phyloP scores from a whole-genome alignment of 2,113 vertebrate species.

The Micronycteris hirsuta region DNA sequence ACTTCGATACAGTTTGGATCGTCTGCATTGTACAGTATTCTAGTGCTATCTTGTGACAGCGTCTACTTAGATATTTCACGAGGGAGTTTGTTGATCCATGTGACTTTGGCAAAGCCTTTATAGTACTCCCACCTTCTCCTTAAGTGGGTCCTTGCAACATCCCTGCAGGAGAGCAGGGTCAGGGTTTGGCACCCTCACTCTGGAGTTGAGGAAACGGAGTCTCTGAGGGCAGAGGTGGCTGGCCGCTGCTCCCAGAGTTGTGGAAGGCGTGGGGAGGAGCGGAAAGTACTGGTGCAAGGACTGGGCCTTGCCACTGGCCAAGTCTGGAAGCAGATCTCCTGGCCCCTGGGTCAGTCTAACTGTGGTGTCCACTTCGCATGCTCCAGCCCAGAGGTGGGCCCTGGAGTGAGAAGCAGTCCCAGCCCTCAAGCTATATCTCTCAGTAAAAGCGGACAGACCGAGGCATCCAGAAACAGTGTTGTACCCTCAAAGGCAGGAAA shows the following conservation, averaged over 20 bases:
- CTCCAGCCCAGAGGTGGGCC: neutral
- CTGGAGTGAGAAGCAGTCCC: neutral
- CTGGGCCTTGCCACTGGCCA: neutral
- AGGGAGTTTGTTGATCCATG: neutral
- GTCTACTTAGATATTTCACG: neutral
- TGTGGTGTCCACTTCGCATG: neutral
- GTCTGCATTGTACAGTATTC: neutral
- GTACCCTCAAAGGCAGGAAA: neutral
- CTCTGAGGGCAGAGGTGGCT: neutral
- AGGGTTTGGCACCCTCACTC: neutral
- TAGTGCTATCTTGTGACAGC: neutral
- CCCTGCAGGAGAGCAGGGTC: neutral
- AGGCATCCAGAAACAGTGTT: neutral
- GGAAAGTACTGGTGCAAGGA: neutral
- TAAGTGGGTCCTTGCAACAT: neutral
- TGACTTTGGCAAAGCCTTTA: neutral
- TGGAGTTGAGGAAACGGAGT: neutral
- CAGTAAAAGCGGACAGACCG: neutral
- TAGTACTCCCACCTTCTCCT: neutral
- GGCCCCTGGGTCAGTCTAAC: neutral
- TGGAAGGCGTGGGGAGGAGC: neutral
- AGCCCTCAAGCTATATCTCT: neutral
- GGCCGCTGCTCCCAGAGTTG: neutral
- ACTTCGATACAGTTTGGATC: neutral
- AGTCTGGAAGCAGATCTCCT: neutral